Conservation (phyloP, 2,113 vertebrate species). For the Bos taurus region ARS-UCD2.0 NC_037333.1:72862501-72863000, state of each 20-base stretch:
- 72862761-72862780: not conserved
- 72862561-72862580: not conserved
- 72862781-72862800: not conserved
- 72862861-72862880: not conserved
- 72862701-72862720: not conserved
- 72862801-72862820: not conserved
- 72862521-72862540: conserved; percentile 11
- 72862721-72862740: not conserved
- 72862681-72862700: not conserved
- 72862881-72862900: not conserved
- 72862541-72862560: conserved; percentile 15
- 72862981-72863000: not conserved
- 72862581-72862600: not conserved
- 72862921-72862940: not conserved
- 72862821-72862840: not conserved
- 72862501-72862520: not conserved
- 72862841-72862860: not conserved
- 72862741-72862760: conserved; percentile 10
- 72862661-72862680: not conserved
- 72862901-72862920: not conserved
- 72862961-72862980: not conserved
- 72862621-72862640: not conserved
- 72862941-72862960: not conserved
- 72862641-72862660: not conserved
- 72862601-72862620: not conserved